Conservation (phyloP, 2,797 vertebrate genomes). For the Tangara arthus region DNA sequence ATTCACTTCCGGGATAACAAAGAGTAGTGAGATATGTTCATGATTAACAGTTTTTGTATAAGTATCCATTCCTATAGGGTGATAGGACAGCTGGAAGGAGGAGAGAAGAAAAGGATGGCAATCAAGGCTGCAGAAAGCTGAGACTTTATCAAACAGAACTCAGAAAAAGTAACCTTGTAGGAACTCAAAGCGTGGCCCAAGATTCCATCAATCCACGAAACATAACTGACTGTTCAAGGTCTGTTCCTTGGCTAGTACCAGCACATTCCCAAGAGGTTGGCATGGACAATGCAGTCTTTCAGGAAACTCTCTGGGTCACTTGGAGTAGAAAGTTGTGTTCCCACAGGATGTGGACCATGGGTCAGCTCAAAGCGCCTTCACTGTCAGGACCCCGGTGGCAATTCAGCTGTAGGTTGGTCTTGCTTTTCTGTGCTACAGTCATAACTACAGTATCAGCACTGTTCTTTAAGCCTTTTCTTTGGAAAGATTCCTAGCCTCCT, state of each 20-base stretch:
- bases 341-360: not conserved
- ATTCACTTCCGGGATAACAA: not conserved
- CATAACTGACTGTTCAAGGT: not conserved
- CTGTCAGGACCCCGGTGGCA: accelerated
- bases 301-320: not conserved
- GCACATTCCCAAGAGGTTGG: not conserved
- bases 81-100: not conserved
- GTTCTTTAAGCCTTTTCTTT: not conserved
- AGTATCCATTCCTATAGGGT: not conserved
- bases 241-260: not conserved
- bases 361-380: not conserved
- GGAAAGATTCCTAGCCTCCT: not conserved
- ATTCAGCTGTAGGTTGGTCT: not conserved
- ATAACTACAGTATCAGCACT: not conserved
- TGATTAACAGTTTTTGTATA: not conserved
- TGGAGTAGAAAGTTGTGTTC: not conserved
- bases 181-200: not conserved
- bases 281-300: not conserved
- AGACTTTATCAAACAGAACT: not conserved
- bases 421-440: not conserved
- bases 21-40: not conserved
- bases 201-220: not conserved
- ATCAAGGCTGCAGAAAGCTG: not conserved
- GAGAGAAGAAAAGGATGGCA: not conserved
- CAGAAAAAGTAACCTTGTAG: not conserved